Evolutionary conservation across 2,113 vertebrate genomes (phyloP).

Genomic region (Hippocampus mohnikei): DNA sequence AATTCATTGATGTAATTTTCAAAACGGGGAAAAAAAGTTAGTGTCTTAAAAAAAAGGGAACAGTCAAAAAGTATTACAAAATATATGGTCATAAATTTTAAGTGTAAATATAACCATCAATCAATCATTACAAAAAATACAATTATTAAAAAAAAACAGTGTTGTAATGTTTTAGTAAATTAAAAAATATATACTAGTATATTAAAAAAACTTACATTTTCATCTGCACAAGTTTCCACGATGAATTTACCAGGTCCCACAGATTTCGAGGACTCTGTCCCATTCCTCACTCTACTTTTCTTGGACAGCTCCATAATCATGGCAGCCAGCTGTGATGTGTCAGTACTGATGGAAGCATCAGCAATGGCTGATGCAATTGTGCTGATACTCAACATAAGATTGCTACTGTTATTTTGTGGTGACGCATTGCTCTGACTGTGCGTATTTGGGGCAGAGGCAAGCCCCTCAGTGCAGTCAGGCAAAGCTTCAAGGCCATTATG

Average conservation of each 20-base stretch:
- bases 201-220: constrained; percentile 29
- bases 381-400: constrained; percentile 85
- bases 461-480: constrained; percentile 20
- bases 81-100: background rate
- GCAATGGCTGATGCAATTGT: constrained; percentile 90
- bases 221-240: constrained; percentile 8
- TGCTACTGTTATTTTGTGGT: constrained; percentile 43
- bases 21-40: too few relatives aligned
- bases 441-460: constrained; percentile 23
- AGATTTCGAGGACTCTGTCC: background rate
- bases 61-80: background rate
- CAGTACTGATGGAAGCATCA: constrained; percentile 83
- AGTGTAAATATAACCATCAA: background rate
- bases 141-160: too few relatives aligned
- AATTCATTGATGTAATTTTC: too few relatives aligned
- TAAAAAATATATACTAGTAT: background rate
- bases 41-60: background rate
- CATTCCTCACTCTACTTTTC: constrained; percentile 61
- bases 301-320: constrained; percentile 88
- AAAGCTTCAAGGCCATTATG: background rate
- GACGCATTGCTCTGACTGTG: constrained; percentile 33
- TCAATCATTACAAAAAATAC: too few relatives aligned
- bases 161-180: background rate
- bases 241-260: background rate
- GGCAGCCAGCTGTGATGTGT: constrained; percentile 86